phyloP scores from a whole-genome alignment of 2,888 invertebrate genomes.

The Eristalis arbustorum region DNA sequence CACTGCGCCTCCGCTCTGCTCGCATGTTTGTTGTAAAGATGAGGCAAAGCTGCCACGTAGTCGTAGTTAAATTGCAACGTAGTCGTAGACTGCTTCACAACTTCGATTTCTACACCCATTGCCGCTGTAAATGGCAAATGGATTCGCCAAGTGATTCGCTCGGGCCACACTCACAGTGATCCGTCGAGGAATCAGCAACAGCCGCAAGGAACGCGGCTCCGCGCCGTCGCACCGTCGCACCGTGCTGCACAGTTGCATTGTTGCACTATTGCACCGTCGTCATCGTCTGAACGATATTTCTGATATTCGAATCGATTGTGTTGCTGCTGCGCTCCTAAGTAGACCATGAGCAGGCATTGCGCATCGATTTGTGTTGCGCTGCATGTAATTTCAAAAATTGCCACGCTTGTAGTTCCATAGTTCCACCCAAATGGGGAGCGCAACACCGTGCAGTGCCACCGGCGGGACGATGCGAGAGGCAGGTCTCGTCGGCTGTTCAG shows the following conservation, averaged over 20 bases:
- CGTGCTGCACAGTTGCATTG: no score
- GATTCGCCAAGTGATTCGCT: slow-evolving; percentile 39
- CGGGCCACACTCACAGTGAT: neutral
- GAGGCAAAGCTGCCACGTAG: slow-evolving; percentile 55
- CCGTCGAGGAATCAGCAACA: slow-evolving; percentile 1
- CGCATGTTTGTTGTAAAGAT: slow-evolving; percentile 53
- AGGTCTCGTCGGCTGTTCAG: neutral
- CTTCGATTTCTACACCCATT: slow-evolving; percentile 55
- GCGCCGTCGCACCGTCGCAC: neutral
- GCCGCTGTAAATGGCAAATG: slow-evolving; percentile 46
- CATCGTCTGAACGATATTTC: slow-evolving; percentile 21
- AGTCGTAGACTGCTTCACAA: slow-evolving; percentile 40
- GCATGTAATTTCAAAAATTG: slow-evolving; percentile 68
- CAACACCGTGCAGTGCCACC: slow-evolving; percentile 59
- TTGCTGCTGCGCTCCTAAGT: slow-evolving; percentile 40
- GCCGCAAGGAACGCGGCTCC: neutral
- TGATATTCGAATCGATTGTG: slow-evolving; percentile 53
- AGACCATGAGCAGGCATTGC: slow-evolving; percentile 60
- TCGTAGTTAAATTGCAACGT: slow-evolving; percentile 45
- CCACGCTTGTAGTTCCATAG: slow-evolving; percentile 68
- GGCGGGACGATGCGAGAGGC: neutral
- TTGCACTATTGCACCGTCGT: no score
- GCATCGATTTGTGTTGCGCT: slow-evolving; percentile 67
- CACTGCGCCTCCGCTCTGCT: neutral
- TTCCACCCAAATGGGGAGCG: slow-evolving; percentile 60